These are phyloP conservation scores for Cyphomyrus discorhynchus DNA, from an alignment of 2,113 vertebrate species.

Conservation along the genomic window DNA sequence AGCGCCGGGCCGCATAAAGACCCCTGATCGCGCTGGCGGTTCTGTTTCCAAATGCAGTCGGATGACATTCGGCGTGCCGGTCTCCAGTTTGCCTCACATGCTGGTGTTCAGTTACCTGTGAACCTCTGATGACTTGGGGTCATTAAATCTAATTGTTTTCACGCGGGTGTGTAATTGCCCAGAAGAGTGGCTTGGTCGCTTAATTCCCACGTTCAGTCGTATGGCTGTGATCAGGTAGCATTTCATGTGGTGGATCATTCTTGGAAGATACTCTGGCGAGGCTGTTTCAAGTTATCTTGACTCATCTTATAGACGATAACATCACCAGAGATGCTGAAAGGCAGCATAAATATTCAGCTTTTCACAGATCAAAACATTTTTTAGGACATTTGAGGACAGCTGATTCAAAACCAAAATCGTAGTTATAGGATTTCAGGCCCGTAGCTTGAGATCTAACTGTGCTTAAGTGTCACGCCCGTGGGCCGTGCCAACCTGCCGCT, in stretches of 20 bases:
- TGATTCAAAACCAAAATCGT: not conserved
- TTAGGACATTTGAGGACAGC: not conserved
- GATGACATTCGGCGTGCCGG: not conserved
- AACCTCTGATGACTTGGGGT: not conserved
- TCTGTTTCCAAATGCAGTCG: not conserved
- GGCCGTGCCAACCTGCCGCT: not conserved
- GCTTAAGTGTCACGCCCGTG: not conserved
- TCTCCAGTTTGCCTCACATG: not conserved
- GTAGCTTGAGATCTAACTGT: not conserved
- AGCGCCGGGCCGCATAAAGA: not conserved
- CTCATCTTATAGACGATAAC: not conserved
- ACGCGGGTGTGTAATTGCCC: not conserved
- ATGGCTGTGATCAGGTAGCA: not conserved
- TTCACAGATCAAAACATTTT: conserved; percentile 4
- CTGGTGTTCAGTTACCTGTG: not conserved
- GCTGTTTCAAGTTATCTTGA: not conserved
- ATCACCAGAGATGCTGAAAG: not conserved
- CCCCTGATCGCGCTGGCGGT: not conserved
- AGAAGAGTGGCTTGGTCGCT: not conserved
- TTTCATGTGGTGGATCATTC: not conserved
- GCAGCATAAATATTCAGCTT: not conserved
- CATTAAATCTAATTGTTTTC: not conserved
- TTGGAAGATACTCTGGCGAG: not conserved
- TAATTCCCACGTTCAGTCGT: not conserved
- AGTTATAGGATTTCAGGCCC: not conserved